phyloP scores from a whole-genome alignment of 2,888 invertebrate species.

The Cotesia congregata region DNA sequence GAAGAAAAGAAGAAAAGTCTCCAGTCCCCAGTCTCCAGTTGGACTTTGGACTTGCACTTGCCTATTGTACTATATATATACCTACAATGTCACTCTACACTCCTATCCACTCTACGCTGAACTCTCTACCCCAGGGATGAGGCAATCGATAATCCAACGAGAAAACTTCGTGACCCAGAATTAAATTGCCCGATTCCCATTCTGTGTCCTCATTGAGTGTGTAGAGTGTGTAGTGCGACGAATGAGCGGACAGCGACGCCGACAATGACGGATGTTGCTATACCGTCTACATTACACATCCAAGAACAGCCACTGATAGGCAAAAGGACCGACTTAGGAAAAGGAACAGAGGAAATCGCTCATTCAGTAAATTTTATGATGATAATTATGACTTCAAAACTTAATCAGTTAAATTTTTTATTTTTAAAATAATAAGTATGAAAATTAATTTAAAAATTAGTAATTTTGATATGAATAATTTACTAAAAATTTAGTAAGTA shows the following conservation, averaged over 20 bases:
- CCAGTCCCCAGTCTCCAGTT: not conserved
- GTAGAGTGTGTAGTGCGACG: not conserved
- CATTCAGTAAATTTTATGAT: no score
- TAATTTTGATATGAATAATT: no score
- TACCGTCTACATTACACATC: not conserved
- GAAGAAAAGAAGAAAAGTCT: not conserved
- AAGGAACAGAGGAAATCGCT: not conserved
- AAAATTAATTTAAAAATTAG: no score
- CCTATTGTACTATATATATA: not conserved
- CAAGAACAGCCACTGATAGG: no score
- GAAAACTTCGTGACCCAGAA: constrained; percentile 30
- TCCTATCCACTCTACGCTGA: no score
- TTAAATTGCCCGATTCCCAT: constrained; percentile 26
- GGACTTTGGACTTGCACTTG: constrained; percentile 12
- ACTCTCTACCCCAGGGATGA: not conserved
- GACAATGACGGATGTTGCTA: not conserved
- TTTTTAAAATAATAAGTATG: no score
- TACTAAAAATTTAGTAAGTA: no score
- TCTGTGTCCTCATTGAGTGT: no score
- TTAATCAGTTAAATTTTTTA: no score
- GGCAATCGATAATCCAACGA: constrained; percentile 24
- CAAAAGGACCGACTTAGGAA: not conserved
- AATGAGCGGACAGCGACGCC: not conserved
- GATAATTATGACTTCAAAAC: no score
- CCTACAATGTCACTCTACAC: not conserved